Percentiles rank a stretch among this genome's conserved stretches.
Conservation (phyloP, 2,888 invertebrate species). For the Sclerodermus sp. region DNA sequence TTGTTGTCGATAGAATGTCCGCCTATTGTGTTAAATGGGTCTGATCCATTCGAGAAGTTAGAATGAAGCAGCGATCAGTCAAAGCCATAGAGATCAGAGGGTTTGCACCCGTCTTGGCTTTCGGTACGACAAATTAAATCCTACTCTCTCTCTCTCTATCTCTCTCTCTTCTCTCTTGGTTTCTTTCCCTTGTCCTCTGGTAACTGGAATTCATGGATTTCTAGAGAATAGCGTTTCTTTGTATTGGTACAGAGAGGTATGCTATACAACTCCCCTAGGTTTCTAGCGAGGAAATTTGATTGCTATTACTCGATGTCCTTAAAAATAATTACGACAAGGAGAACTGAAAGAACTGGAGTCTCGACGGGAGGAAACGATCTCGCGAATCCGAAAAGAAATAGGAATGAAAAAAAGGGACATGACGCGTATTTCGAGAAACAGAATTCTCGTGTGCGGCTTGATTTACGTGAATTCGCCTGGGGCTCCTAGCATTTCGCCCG, state of each 20-base stretch:
- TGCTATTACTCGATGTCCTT: too few relatives aligned
- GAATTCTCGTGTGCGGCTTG: constrained; percentile 10
- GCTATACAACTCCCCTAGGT: too few relatives aligned
- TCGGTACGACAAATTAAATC: constrained; percentile 32
- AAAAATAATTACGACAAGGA: too few relatives aligned
- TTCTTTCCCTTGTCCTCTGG: not conserved
- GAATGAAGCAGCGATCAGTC: not conserved
- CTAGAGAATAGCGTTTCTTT: constrained; percentile 23
- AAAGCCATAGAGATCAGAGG: constrained; percentile 23
- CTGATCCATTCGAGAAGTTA: not conserved
- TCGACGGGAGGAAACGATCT: not conserved
- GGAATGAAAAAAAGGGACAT: not conserved
- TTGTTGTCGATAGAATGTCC: too few relatives aligned
- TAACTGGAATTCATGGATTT: constrained; percentile 21
- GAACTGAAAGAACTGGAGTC: too few relatives aligned
- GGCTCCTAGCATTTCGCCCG: constrained; percentile 16
- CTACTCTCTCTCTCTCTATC: constrained; percentile 5
- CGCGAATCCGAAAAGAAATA: not conserved
- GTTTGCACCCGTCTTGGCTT: constrained; percentile 26
- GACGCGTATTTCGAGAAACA: not conserved
- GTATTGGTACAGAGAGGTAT: not conserved
- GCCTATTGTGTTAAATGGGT: too few relatives aligned
- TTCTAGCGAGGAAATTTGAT: too few relatives aligned
- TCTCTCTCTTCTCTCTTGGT: constrained; percentile 7
- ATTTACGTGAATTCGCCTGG: constrained; percentile 28